Percentiles rank a stretch among this genome's conserved stretches.
These are phyloP conservation scores for Dryoscopus gambensis DNA, from an alignment of 2,113 vertebrate species.

Conservation along the genomic window DNA sequence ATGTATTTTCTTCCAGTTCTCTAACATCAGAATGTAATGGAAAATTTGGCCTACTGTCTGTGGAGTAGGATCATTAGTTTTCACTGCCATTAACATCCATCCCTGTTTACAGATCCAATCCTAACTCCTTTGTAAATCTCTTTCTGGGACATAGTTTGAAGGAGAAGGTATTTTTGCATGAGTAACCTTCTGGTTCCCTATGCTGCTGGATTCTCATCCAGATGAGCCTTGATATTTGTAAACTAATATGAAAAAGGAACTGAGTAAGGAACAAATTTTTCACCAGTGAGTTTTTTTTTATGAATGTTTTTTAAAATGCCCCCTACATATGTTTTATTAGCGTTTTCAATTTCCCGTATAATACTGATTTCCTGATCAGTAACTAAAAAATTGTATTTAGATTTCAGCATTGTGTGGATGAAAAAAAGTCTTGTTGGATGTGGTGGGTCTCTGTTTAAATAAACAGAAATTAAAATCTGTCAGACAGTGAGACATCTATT, in stretches of 20 bases:
- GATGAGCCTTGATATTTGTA: neutral
- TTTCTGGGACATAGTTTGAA: neutral
- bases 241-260: neutral
- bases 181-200: neutral
- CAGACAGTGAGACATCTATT: neutral
- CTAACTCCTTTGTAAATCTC: neutral
- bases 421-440: neutral
- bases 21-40: neutral
- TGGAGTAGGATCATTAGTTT: neutral
- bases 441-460: neutral
- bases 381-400: neutral
- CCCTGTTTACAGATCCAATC: neutral
- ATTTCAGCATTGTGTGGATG: neutral
- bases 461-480: neutral
- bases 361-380: neutral
- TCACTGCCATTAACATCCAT: neutral
- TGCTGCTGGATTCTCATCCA: neutral
- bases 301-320: neutral
- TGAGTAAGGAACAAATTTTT: neutral
- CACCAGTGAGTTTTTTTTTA: neutral
- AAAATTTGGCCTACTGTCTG: neutral
- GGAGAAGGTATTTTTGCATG: neutral
- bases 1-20: neutral
- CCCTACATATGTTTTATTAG: neutral
- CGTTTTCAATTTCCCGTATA: neutral